Evolutionary conservation across 1,140 invertebrate species (phyloP).

Genomic region (Streblospio benedicti): DNA sequence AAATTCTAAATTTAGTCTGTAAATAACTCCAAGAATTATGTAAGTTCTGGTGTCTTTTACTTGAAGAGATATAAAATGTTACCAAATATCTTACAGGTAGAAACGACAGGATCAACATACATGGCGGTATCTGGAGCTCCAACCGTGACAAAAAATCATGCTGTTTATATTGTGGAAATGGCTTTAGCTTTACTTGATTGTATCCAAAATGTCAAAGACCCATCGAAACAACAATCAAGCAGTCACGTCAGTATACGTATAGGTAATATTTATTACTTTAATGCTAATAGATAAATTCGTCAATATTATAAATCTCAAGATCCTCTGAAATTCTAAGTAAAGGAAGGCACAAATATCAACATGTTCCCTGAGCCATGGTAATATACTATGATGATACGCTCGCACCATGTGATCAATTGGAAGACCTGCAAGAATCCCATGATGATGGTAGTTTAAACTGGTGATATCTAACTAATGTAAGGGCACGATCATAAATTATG

Average conservation of each 20-base stretch:
- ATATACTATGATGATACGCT: no score
- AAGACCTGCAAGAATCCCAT: no score
- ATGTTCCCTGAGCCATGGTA: no score
- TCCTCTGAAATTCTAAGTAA: no score
- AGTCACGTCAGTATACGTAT: slow-evolving; percentile 76
- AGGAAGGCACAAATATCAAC: no score
- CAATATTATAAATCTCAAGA: no score
- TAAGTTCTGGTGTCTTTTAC: neutral
- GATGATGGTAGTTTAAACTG: no score
- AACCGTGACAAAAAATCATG: slow-evolving; percentile 52
- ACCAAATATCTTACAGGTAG: slow-evolving; percentile 17
- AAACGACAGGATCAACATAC: slow-evolving; percentile 28
- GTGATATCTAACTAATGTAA: no score
- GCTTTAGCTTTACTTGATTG: slow-evolving; percentile 64
- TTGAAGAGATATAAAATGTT: neutral
- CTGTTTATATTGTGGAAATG: slow-evolving; percentile 12
- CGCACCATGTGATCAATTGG: no score
- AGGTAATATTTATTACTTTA: no score
- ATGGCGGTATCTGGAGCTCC: slow-evolving; percentile 48
- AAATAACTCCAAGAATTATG: neutral
- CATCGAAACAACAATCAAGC: slow-evolving; percentile 72
- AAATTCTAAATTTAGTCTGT: neutral
- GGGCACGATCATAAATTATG: no score
- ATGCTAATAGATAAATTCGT: no score
- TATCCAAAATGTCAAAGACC: slow-evolving; percentile 79